phyloP scores from a whole-genome alignment of 2,113 vertebrate genomes.

The Spea bombifrons region DNA sequence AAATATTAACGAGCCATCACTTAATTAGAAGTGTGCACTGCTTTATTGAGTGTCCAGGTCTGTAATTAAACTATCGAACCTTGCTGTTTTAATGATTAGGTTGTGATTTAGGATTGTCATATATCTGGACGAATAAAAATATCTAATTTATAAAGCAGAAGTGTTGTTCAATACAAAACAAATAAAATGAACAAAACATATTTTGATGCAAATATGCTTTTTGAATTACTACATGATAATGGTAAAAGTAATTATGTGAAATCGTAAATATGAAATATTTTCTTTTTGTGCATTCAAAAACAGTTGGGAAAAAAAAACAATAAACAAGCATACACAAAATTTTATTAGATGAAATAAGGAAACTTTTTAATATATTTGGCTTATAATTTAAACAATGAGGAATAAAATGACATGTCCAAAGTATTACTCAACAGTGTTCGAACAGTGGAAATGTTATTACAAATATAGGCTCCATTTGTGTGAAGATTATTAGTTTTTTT shows the following conservation, averaged over 20 bases:
- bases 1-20: background rate
- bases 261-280: background rate
- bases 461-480: background rate
- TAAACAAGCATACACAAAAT: background rate
- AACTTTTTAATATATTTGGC: background rate
- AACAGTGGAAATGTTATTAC: slow-evolving; percentile 11
- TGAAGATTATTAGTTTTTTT: background rate
- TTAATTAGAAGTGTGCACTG: background rate
- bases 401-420: slow-evolving; percentile 6
- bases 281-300: background rate
- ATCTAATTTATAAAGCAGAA: background rate
- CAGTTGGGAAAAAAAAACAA: background rate
- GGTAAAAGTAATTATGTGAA: background rate
- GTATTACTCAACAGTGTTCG: slow-evolving; percentile 9
- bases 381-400: background rate
- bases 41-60: background rate
- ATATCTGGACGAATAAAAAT: too few species aligned
- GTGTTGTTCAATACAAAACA: background rate
- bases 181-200: too few species aligned
- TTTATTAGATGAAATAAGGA: background rate
- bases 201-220: too few species aligned
- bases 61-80: too few species aligned
- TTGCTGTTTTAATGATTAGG: too few species aligned
- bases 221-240: too few species aligned
- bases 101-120: too few species aligned